phyloP scores from a whole-genome alignment of 2,113 vertebrate species.

The Hyla sarda region DNA sequence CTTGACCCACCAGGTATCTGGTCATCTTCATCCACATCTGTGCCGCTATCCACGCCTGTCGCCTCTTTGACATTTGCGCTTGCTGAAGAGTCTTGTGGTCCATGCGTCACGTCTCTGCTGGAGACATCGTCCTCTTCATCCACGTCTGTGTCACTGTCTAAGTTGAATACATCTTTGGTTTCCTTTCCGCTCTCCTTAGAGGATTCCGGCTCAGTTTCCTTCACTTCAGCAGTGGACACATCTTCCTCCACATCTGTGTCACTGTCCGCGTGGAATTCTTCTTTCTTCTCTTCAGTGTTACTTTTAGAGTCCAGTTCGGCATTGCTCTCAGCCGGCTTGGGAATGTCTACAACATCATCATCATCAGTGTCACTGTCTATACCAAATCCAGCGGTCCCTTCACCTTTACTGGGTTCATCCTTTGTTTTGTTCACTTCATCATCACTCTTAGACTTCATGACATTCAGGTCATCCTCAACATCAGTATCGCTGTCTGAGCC shows the following conservation, averaged over 20 bases:
- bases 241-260: conserved; percentile 6
- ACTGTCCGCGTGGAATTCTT: too few species aligned
- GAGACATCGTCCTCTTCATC: not conserved
- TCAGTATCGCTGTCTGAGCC: too few species aligned
- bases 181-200: not conserved
- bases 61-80: not conserved
- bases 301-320: too few species aligned
- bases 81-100: not conserved
- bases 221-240: not conserved
- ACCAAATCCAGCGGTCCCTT: too few species aligned
- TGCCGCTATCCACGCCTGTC: not conserved
- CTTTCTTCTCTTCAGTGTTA: too few species aligned
- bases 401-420: too few species aligned
- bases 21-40: not conserved
- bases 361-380: too few species aligned
- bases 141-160: not conserved
- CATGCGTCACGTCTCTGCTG: not conserved
- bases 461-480: too few species aligned
- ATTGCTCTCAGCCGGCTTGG: too few species aligned
- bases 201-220: not conserved
- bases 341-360: too few species aligned
- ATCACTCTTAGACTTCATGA: too few species aligned
- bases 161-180: not conserved
- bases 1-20: not conserved
- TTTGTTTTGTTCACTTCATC: too few species aligned